These are phyloP conservation scores for Frankliniella fusca DNA, from an alignment of 2,888 invertebrate species.

Conservation along the genomic window DNA sequence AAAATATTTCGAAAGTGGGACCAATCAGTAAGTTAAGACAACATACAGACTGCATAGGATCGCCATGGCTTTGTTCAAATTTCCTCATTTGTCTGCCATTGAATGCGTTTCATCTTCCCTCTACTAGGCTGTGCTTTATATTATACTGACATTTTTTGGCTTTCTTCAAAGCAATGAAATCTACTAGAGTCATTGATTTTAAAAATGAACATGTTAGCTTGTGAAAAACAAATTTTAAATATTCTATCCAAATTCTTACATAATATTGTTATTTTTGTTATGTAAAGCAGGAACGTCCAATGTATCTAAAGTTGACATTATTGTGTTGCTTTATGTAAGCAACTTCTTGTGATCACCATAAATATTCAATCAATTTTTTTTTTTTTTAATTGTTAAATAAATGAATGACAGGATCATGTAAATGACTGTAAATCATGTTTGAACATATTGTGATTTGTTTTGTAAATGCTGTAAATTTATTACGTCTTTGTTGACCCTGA, in stretches of 20 bases:
- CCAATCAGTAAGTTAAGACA: too few species aligned
- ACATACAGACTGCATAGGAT: too few species aligned
- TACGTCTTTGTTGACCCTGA: conserved; percentile 15
- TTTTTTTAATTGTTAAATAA: not conserved
- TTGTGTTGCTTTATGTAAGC: not conserved
- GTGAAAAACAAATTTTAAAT: too few species aligned
- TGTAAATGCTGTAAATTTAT: not conserved
- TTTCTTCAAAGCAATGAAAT: not conserved
- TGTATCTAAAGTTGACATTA: too few species aligned
- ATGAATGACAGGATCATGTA: not conserved
- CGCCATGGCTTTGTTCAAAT: too few species aligned
- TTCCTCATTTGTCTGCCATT: too few species aligned
- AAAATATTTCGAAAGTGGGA: too few species aligned
- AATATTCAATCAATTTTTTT: not conserved
- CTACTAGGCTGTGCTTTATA: not conserved
- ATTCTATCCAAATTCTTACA: too few species aligned
- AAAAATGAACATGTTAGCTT: not conserved
- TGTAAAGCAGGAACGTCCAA: too few species aligned
- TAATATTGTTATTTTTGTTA: too few species aligned
- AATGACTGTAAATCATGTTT: conserved; percentile 1
- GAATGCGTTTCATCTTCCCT: not conserved
- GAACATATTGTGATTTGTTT: conserved; percentile 16
- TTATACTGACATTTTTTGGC: not conserved
- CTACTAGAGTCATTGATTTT: not conserved
- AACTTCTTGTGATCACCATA: not conserved